A percentile compares a stretch with the other conserved stretches of the same genome.
These are phyloP conservation scores for Isurus oxyrinchus DNA, from an alignment of 2,113 vertebrate species.

Conservation along the genomic window DNA sequence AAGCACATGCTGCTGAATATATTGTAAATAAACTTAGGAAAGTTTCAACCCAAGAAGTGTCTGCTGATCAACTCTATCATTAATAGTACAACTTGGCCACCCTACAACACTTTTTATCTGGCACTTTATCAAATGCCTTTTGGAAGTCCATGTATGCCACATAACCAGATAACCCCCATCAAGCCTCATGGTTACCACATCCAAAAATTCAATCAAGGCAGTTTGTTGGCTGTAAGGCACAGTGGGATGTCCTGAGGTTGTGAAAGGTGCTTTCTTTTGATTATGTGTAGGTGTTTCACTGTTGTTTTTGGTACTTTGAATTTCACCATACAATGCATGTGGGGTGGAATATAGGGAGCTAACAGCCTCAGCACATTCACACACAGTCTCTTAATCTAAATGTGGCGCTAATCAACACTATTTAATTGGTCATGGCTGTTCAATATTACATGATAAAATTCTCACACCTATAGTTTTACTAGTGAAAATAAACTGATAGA, in stretches of 20 bases:
- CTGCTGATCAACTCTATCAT: no score
- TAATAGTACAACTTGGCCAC: no score
- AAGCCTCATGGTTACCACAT: not conserved
- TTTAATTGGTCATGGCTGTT: not conserved
- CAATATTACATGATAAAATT: not conserved
- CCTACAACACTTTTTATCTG: no score
- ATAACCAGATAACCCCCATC: no score
- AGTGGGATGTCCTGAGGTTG: not conserved
- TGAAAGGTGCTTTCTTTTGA: not conserved
- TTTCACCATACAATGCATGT: not conserved
- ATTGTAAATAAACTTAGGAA: no score
- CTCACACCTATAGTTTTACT: not conserved
- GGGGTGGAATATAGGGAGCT: not conserved
- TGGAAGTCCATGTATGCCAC: no score
- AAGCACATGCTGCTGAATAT: no score
- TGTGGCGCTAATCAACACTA: not conserved
- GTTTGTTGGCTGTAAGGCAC: not conserved
- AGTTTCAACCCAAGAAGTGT: no score
- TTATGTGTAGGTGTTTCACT: not conserved
- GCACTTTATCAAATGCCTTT: no score
- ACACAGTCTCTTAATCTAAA: not conserved
- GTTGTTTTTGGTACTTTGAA: not conserved
- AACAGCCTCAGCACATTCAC: not conserved
- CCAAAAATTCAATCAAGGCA: not conserved
- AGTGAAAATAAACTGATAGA: not conserved